These are phyloP conservation scores for Odocoileus virginianus DNA, from an alignment of 2,113 vertebrate species.

Conservation along the genomic window DNA sequence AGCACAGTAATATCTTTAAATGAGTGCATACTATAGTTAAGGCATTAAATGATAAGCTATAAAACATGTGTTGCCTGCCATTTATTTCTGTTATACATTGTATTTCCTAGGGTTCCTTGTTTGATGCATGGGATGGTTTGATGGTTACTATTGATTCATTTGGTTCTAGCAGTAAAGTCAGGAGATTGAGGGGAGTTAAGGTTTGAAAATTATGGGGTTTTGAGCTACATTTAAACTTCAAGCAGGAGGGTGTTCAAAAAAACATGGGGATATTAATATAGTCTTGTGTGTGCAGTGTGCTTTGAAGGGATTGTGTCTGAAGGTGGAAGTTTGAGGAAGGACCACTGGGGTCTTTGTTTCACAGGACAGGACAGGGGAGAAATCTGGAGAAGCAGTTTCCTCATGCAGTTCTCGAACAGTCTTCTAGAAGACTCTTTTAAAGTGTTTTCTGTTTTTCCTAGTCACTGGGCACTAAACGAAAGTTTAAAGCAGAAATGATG, in stretches of 20 bases:
- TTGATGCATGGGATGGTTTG: background rate
- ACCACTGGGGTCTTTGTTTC: background rate
- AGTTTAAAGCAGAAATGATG: background rate
- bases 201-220: background rate
- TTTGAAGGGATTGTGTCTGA: background rate
- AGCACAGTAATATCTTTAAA: slow-evolving; percentile 47
- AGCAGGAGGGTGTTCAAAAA: background rate
- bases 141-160: slow-evolving; percentile 54
- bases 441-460: background rate
- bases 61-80: slow-evolving; percentile 46
- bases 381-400: background rate
- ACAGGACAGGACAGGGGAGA: background rate
- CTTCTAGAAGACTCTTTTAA: background rate
- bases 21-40: slow-evolving; percentile 44
- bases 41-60: slow-evolving; percentile 6
- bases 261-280: background rate
- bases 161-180: slow-evolving; percentile 31
- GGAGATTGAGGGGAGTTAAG: background rate
- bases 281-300: background rate
- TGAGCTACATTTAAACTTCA: slow-evolving; percentile 20
- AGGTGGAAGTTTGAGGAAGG: background rate
- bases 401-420: background rate
- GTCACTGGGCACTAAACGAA: background rate
- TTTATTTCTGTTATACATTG: slow-evolving; percentile 16
- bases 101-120: slow-evolving; percentile 26